Conservation (phyloP, 1,140 invertebrate species). For the Ericerus pela region DNA sequence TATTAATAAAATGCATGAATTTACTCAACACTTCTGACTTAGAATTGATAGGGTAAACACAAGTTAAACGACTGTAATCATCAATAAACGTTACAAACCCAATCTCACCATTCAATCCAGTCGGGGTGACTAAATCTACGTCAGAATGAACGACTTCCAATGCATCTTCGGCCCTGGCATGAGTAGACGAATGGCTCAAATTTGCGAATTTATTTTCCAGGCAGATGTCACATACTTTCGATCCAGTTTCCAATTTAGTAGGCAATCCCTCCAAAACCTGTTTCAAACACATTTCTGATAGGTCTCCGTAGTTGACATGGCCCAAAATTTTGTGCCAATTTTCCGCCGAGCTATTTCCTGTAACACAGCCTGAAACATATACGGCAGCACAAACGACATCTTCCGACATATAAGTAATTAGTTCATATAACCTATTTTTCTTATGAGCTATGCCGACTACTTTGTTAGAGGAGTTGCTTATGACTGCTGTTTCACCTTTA, state of each 20-base stretch:
- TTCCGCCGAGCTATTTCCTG: neutral
- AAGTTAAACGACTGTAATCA: slow-evolving; percentile 24
- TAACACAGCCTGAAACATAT: neutral
- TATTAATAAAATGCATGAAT: slow-evolving; percentile 20
- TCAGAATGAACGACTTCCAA: slow-evolving; percentile 24
- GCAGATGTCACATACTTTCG: slow-evolving; percentile 20
- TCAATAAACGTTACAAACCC: slow-evolving; percentile 26
- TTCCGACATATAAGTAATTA: neutral
- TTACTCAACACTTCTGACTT: slow-evolving; percentile 19
- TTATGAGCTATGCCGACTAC: too few relatives aligned
- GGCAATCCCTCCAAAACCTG: slow-evolving; percentile 2
- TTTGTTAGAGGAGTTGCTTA: neutral
- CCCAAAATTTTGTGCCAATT: slow-evolving; percentile 18
- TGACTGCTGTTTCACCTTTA: slow-evolving; percentile 8
- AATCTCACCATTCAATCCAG: slow-evolving; percentile 19
- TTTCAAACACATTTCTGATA: slow-evolving; percentile 18
- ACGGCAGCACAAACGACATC: neutral
- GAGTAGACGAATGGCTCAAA: slow-evolving; percentile 18
- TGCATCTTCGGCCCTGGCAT: slow-evolving; percentile 13
- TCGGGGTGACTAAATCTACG: slow-evolving; percentile 17
- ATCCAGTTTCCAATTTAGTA: neutral
- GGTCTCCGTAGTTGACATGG: slow-evolving; percentile 20
- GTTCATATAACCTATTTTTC: too few relatives aligned
- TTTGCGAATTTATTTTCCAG: slow-evolving; percentile 18
- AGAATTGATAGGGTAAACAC: slow-evolving; percentile 20